Base-by-base conservation (phyloP, 1,140 invertebrate genomes). In the Hylaeus anthracinus region DNA sequence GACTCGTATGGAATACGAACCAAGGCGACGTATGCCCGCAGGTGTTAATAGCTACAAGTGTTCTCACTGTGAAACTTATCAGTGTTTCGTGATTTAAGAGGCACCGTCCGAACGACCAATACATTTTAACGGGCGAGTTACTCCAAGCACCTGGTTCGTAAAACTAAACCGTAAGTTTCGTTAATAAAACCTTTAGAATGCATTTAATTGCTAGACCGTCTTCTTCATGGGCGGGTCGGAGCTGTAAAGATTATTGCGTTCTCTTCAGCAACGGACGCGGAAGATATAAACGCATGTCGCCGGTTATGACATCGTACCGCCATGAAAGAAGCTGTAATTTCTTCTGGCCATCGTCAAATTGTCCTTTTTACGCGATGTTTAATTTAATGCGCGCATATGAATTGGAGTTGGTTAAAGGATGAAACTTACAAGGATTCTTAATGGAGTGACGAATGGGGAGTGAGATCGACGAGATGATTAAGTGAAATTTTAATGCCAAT, bases 301-400 rank as follows among this genome's bases (percentile, higher is more conserved):
- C 37, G 69, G 70, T 79, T 79, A 65, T 73, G 70, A 79, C 61
- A 79, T 79, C 69, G 77, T 41, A 41, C 56, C 9, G 45, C 37
- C 77, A 64, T 73, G 70, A n/a, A 3, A 5, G 26, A 48, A 26
- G 70, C 61, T 73, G 77, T 73, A 72, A 72, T 79, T 56, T 65
- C 61, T 55, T 65, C n/a, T 56, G 39, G 45, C 55, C 60, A 64
- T 79, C 70, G 60, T 79, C 26, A 65, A 73, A 56, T 79, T 65
- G 37, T 58, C 60, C 77, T 72, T 65, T 73, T 48, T 39, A 45
- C 41, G 60, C 70, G 70, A 15, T 48, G 41, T n/a, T 73, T 61
- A 79, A 79, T 73, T 79, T 73, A 55, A 48, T 2, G n/a, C 51
- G 51, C 3, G n/a, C 77, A 56, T 12, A 12, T 12, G 9, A 55